Conservation (phyloP, 1,140 invertebrate species). For the Drosophila takahashii region DNA sequence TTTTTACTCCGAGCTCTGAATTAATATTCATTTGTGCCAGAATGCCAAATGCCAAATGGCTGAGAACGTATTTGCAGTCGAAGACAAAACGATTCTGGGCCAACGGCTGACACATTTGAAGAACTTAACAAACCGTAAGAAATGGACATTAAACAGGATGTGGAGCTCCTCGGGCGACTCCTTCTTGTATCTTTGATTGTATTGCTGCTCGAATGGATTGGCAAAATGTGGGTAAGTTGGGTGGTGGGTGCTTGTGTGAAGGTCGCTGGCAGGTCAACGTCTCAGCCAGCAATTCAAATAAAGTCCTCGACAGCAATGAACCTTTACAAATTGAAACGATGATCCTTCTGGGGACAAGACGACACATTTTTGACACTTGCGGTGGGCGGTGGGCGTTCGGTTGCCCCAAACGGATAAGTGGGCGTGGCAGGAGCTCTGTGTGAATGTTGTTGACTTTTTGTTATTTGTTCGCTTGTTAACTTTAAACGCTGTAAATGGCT, state of each 20-base stretch:
- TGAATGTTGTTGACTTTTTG: slow-evolving; percentile 75
- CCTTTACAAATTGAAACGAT: slow-evolving; percentile 73
- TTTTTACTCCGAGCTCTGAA: slow-evolving; percentile 18
- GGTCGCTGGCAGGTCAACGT: slow-evolving; percentile 72
- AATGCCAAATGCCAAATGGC: too few species aligned
- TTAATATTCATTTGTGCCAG: slow-evolving; percentile 60
- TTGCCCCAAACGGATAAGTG: neutral
- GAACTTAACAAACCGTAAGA: slow-evolving; percentile 78
- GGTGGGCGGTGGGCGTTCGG: slow-evolving; percentile 11
- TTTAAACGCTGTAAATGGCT: slow-evolving; percentile 82
- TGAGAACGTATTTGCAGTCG: slow-evolving; percentile 9
- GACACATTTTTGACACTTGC: slow-evolving; percentile 58
- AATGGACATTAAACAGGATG: slow-evolving; percentile 74
- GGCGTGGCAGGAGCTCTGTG: slow-evolving; percentile 18
- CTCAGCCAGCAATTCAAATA: slow-evolving; percentile 59
- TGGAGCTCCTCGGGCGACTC: slow-evolving; percentile 28
- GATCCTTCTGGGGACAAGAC: slow-evolving; percentile 53
- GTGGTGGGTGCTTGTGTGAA: slow-evolving; percentile 37
- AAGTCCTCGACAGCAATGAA: slow-evolving; percentile 58
- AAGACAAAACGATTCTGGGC: slow-evolving; percentile 35
- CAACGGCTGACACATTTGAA: slow-evolving; percentile 67
- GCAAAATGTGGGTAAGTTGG: neutral
- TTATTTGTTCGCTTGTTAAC: slow-evolving; percentile 81
- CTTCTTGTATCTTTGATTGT: slow-evolving; percentile 54
- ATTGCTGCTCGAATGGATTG: slow-evolving; percentile 54